Evolutionary conservation across 2,888 invertebrate species (phyloP).

Genomic region (Ceratothoa steindachneri): DNA sequence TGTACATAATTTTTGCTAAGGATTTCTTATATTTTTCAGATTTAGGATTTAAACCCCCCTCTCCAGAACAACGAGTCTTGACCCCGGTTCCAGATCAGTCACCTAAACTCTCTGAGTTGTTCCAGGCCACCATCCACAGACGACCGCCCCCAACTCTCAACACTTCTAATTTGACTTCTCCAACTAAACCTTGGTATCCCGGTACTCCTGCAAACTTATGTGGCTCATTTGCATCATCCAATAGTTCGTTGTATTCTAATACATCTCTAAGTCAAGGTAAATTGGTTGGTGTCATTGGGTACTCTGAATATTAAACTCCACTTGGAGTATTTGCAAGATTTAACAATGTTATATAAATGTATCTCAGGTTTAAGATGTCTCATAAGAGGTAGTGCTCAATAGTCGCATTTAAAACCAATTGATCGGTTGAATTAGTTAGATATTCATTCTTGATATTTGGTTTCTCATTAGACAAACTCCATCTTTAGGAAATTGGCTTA

Average conservation of each 20-base stretch:
- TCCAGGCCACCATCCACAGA: neutral
- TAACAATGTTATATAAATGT: too few species aligned
- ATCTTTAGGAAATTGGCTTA: too few species aligned
- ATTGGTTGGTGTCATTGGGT: neutral
- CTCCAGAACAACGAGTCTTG: neutral
- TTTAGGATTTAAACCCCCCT: neutral
- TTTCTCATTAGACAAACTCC: too few species aligned
- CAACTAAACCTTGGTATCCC: neutral
- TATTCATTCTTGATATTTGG: too few species aligned
- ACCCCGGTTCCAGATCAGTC: neutral
- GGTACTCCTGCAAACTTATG: neutral
- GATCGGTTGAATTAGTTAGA: too few species aligned
- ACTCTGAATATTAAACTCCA: too few species aligned
- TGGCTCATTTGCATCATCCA: neutral
- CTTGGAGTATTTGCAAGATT: too few species aligned
- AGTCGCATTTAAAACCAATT: too few species aligned
- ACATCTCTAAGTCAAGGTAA: neutral
- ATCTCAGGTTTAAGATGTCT: too few species aligned
- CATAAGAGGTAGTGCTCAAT: too few species aligned
- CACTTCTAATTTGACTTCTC: neutral
- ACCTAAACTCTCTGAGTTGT: neutral
- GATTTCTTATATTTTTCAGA: neutral
- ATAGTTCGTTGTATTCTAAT: neutral
- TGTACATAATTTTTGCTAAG: neutral
- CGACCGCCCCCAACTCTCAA: neutral